Percentiles rank a stretch among this genome's conserved stretches.
Conservation (phyloP, 1,140 invertebrate species). For the Tetramorium parvispinum region DNA sequence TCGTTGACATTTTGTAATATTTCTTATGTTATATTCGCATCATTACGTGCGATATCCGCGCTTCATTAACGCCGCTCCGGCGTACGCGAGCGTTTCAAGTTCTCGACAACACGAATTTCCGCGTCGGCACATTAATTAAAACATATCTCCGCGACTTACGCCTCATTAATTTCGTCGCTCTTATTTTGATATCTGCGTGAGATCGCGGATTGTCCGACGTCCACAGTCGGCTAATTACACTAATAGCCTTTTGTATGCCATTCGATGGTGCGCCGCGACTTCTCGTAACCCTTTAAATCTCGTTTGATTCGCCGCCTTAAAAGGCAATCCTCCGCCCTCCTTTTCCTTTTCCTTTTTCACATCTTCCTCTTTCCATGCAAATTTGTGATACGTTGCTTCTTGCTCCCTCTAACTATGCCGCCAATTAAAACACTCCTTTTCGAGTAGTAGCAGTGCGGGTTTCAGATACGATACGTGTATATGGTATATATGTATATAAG, state of each 20-base stretch:
- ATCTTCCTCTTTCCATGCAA: constrained; percentile 61
- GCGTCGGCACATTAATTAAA: constrained; percentile 47
- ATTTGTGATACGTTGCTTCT: constrained; percentile 60
- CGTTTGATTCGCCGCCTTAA: constrained; percentile 65
- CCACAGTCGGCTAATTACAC: constrained; percentile 59
- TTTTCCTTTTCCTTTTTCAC: constrained; percentile 21
- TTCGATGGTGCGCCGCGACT: background rate
- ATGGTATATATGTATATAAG: background rate
- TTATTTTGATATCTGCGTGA: constrained; percentile 31
- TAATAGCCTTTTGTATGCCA: constrained; percentile 50
- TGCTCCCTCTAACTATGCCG: constrained; percentile 67
- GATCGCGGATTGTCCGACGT: background rate
- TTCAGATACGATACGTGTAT: constrained; percentile 31
- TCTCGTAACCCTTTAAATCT: constrained; percentile 64
- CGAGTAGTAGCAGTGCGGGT: constrained; percentile 55
- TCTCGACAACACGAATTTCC: constrained; percentile 1
- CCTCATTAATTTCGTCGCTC: constrained; percentile 33
- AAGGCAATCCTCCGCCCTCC: constrained; percentile 46
- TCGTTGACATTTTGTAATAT: background rate
- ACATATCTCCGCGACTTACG: constrained; percentile 40
- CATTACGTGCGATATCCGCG: constrained; percentile 6
- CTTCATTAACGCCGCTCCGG: background rate
- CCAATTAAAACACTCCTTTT: constrained; percentile 85
- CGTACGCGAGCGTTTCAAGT: background rate
- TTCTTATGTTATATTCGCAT: constrained; percentile 3